Percentiles rank a stretch among this genome's conserved stretches.
Evolutionary conservation across 2,888 invertebrate genomes (phyloP).

Genomic region (Apamea epomidion): DNA sequence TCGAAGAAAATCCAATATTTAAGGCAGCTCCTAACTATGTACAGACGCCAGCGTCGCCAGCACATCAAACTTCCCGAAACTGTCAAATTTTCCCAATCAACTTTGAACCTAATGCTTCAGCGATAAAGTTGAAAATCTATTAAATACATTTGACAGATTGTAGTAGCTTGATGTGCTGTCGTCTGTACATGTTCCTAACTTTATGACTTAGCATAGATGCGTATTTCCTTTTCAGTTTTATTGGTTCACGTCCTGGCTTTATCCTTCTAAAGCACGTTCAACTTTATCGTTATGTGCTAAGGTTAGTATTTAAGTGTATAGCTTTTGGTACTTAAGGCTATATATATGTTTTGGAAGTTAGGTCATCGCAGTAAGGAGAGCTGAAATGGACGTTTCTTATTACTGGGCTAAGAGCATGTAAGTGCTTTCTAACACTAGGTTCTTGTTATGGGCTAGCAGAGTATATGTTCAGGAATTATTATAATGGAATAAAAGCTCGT

Average conservation of each 20-base stretch:
- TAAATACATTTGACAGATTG: no score
- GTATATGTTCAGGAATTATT: conserved; percentile 37
- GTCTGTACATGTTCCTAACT: conserved; percentile 23
- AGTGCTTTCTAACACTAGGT: conserved; percentile 60
- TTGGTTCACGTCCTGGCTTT: conserved; percentile 27
- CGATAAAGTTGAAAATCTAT: no score
- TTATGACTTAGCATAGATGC: conserved; percentile 42
- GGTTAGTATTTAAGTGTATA: conserved; percentile 34
- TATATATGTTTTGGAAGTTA: conserved; percentile 31
- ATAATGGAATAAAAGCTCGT: conserved; percentile 24
- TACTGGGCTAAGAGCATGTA: conserved; percentile 56
- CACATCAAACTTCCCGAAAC: no score
- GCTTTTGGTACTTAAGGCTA: conserved; percentile 28
- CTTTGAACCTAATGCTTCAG: no score
- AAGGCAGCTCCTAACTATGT: conserved; percentile 41
- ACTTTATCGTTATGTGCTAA: conserved; percentile 30
- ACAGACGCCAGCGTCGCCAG: no score
- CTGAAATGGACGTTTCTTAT: conserved; percentile 60
- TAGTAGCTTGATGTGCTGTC: no score
- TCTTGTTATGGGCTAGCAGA: conserved; percentile 36
- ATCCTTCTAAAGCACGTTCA: conserved; percentile 18
- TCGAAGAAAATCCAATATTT: conserved; percentile 48
- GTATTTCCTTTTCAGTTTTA: conserved; percentile 58
- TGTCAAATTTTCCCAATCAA: no score
- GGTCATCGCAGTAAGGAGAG: conserved; percentile 52